Conservation (phyloP, 1,140 invertebrate genomes). For the Procambarus virginalis region DNA sequence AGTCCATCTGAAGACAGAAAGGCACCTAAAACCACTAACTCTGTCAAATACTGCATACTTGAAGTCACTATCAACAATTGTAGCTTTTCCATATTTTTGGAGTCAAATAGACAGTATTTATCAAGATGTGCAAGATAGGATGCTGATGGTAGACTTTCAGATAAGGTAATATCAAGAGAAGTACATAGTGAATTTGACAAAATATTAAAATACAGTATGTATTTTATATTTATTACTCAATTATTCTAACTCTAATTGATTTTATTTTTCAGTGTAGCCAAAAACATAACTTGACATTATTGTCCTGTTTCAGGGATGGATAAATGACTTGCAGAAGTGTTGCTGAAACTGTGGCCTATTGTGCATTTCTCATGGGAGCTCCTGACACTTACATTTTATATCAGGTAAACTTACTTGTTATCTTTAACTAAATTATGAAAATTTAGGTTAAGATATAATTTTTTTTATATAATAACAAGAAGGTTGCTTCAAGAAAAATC, state of each 20-base stretch:
- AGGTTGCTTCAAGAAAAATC: background rate
- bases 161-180: constrained; percentile 21
- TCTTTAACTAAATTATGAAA: background rate
- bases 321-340: constrained; percentile 7
- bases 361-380: constrained; percentile 52
- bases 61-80: constrained; percentile 40
- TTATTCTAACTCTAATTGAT: no score
- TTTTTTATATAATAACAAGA: no score
- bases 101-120: constrained; percentile 20
- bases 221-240: no score
- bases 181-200: no score
- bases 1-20: background rate
- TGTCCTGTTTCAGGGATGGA: constrained; percentile 42
- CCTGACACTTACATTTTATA: constrained; percentile 34
- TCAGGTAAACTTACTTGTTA: constrained; percentile 12
- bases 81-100: constrained; percentile 37
- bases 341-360: constrained; percentile 49
- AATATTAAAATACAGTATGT: no score
- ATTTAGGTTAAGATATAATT: no score
- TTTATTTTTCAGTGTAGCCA: no score
- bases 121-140: constrained; percentile 31
- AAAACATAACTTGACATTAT: background rate
- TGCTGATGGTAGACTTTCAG: constrained; percentile 12
- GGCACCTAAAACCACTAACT: constrained; percentile 14
- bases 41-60: constrained; percentile 17